Evolutionary conservation across 2,113 vertebrate species (phyloP), one percentile per base, ranked within the genome.

Genomic region (Aphyosemion australe): DNA sequence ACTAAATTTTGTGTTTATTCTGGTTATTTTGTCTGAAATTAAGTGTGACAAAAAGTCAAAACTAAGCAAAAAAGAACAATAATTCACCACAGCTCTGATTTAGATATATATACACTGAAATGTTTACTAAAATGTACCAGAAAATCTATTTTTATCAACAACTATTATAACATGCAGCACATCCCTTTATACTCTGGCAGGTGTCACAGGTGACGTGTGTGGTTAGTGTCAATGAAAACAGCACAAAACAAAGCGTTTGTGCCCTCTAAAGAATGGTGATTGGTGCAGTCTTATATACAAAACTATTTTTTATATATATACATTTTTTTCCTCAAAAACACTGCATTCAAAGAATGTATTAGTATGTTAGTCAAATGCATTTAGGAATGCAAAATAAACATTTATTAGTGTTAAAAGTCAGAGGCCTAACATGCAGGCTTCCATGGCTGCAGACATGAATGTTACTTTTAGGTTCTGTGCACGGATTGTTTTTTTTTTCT

Each of bases 211-310:
- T 79, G 74, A 69, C 62, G 63, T 72, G 84, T 68, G 74, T 75
- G 77, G 79, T 87, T 78, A 80, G 87, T 89, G 84, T 18, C 43
- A n/a, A 77, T 84, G 77, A 60, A 63, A 65, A 79, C 26, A 69
- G 71, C 79, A 88, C 73, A 75, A 72, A 63, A 63, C 18, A 54
- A 69, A 11, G 53, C 58, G 45, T 82, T 77, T 80, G 77, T 83
- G 82, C 72, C 49, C 80, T 76, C 65, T 19, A 51, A 6, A 56
- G 31, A 72, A 59, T 34, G 47, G 76, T 78, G 78, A 21, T 60
- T 68, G 56, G 65, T 86, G 79, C 78, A 78, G 16, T 63, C 76
- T 73, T 41, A 20, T 10, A 42, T 34, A 46, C 5, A 26, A 26
- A 26, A 21, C 37, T n/a, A n/a, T n/a, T n/a, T n/a, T n/a, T 39